These are phyloP conservation scores for Ciconia maguari DNA, from an alignment of 2,113 vertebrate species.

Conservation along the genomic window DNA sequence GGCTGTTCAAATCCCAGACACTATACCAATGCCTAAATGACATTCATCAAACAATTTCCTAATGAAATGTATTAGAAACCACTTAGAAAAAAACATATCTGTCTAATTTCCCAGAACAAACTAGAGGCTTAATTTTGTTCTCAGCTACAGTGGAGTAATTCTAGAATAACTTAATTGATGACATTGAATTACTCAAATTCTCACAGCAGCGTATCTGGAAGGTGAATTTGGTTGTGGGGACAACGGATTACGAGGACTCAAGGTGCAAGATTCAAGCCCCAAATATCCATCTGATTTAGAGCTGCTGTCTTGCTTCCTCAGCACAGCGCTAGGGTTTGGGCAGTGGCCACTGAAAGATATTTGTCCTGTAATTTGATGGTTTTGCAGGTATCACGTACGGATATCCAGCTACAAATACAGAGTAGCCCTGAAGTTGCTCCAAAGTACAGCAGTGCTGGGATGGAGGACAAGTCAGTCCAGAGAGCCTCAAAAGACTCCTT, in stretches of 20 bases:
- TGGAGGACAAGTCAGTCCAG: not conserved
- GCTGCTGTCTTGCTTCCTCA: not conserved
- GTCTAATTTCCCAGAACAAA: constrained; percentile 57
- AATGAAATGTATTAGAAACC: constrained; percentile 50
- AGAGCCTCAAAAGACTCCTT: not conserved
- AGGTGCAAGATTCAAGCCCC: not conserved
- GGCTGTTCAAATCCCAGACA: constrained; percentile 7
- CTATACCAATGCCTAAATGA: not conserved
- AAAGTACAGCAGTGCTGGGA: not conserved
- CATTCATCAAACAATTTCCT: constrained; percentile 50
- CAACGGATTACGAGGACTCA: not conserved
- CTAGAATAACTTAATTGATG: constrained; percentile 58
- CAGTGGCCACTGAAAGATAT: not conserved
- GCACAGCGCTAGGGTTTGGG: not conserved
- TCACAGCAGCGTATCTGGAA: constrained; percentile 11
- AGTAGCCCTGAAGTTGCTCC: not conserved
- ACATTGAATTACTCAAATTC: constrained; percentile 24
- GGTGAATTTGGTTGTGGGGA: not conserved
- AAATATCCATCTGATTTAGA: not conserved
- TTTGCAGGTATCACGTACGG: not conserved
- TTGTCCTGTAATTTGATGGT: not conserved
- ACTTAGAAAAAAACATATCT: constrained; percentile 40
- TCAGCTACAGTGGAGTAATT: constrained; percentile 45
- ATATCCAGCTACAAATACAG: not conserved
- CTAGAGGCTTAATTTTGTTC: constrained; percentile 53